Base-by-base conservation (phyloP, 2,888 invertebrate genomes). In the Myopa testacea region DNA sequence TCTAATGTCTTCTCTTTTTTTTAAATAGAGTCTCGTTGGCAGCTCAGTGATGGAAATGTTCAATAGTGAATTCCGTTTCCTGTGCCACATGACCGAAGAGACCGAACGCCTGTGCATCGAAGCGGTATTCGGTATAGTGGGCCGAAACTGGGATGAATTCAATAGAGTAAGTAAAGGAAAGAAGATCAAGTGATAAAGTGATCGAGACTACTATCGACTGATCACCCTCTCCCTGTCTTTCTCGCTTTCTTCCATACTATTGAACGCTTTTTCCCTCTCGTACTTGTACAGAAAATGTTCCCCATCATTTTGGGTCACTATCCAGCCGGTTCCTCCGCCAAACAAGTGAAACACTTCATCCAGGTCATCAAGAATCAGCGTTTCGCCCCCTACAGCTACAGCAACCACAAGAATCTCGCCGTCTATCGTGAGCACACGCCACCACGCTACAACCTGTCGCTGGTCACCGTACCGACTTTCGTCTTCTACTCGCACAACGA, bases 251-350 rank as follows among this genome's bases (percentile, higher is more conserved):
- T 55, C 55, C 55, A n/a, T 5, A 10, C 14, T 12, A 55, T 12
- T 4, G 1, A 10, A 0, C 55, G 0, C 63, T 67, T 67, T 52
- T 45, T 69, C 7, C 19, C n/a, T 38, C 0, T 12, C 16, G 26
- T 26, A 26, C 26, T 2, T 67, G 26, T 79, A 1, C 84, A 94
- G 88, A 90, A 91, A 55, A 89, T 94, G 85, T 86, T 94, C 77
- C 92, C 93, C 0, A 91, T 93, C 0, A 92, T 94, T 77, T 85
- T 93, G 55, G 92, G 91, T 0, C 93, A 94, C 80, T 90, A 91
- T 79, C 94, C 94, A 0, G 92, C 92, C 0, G 93, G 93, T 3
- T 90, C 92, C 5, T 91, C 92, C 0, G 90, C 90, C n/a, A 90
- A 90, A 82, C 92, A 92, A 83, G 86, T 93, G 0, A 86, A 91